Evolutionary conservation across 2,113 vertebrate genomes (phyloP), one percentile per base, ranked within the genome.

Genomic region (Xyrauchen texanus): DNA sequence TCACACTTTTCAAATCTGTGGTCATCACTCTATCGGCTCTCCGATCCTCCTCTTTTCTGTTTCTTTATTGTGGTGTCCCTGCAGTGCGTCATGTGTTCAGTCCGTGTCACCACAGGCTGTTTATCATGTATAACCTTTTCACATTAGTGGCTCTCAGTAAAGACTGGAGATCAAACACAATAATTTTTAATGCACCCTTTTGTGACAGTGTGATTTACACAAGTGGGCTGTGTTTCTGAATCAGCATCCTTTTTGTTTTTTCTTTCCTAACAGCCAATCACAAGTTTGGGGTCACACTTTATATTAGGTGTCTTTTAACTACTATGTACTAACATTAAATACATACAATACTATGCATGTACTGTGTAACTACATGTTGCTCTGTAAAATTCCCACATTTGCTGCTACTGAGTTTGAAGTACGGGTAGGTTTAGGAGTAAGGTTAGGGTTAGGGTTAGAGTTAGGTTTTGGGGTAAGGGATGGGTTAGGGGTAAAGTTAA

Each of bases 71-170:
- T 68, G 53, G 12, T 13, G 8, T 11, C 55, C 16, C 76, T 34
- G 42, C 45, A 61, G 66, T 34, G 12, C 2, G 16, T 5, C 8
- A 42, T 61, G 76, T 13, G 53, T 58, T 49, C 52, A 44, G 45
- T 46, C 12, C 53, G 73, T 74, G 8, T 46, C n/a, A 13, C 61
- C 73, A 76, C 13, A 45, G 47, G 61, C 21, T 45, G 73, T 76
- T 64, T 65, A 76, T 76, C 61, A 65, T 65, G 8, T 76, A 64
- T 65, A 47, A 65, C 12, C 3, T 64, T 65, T 53, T 76, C 16
- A 49, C 46, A 52, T 63, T 63, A 34, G 11, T n/a, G 16, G 46
- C 16, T 63, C 58, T 51, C 11, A 11, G 72, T 63, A 63, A 65
- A 65, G 62, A 65, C 62, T 52, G 10, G 47, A 75, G 46, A 64